These are phyloP conservation scores for Eumerus sabulonum DNA, from an alignment of 2,888 invertebrate species.

Conservation along the genomic window DNA sequence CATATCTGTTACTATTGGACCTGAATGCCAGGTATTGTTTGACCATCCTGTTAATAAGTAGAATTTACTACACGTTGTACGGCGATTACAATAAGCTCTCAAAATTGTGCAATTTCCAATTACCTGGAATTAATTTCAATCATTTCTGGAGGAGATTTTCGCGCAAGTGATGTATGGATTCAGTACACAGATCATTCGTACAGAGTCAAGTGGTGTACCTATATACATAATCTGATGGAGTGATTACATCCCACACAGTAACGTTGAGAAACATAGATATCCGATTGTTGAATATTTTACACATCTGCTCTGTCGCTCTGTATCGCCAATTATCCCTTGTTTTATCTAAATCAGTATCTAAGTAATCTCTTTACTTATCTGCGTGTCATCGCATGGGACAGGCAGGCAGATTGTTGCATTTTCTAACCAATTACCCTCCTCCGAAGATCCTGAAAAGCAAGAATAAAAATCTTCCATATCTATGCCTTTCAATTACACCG, in stretches of 20 bases:
- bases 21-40: not conserved
- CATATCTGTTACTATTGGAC: not conserved
- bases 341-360: conserved; percentile 61
- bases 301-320: conserved; percentile 42
- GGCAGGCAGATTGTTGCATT: conserved; percentile 31
- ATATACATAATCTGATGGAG: too few species aligned
- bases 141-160: not conserved
- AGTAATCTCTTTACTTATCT: conserved; percentile 57
- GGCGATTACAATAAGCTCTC: not conserved
- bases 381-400: conserved; percentile 1
- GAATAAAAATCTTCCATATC: conserved; percentile 4
- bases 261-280: too few species aligned
- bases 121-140: conserved; percentile 45
- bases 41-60: conserved; percentile 24
- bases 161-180: too few species aligned
- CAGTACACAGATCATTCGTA: too few species aligned
- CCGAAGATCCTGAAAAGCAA: not conserved
- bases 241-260: too few species aligned
- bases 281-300: not conserved
- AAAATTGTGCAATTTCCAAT: conserved; percentile 33
- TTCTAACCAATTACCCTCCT: conserved; percentile 56
- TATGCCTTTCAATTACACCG: conserved; percentile 47
- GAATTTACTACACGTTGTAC: conserved; percentile 16
- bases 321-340: conserved; percentile 25
- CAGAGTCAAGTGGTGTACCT: too few species aligned